Evolutionary conservation across 2,797 vertebrate species (phyloP).

Genomic region (Artibeus jamaicensis): DNA sequence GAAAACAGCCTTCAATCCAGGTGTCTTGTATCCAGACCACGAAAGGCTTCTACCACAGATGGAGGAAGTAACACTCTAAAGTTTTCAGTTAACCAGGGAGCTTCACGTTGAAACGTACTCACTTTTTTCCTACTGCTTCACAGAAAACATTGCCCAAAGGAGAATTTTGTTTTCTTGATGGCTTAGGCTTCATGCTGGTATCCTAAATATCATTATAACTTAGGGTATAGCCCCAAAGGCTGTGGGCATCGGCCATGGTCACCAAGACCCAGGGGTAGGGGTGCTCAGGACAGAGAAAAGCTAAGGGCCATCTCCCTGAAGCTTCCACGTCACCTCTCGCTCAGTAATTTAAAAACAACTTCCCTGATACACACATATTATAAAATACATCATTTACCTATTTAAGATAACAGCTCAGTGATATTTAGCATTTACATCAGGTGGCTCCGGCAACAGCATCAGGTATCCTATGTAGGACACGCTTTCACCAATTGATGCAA

Average conservation of each 20-base stretch:
- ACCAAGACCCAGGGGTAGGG: neutral
- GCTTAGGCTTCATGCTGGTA: neutral
- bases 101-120: neutral
- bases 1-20: neutral
- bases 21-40: neutral
- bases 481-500: neutral
- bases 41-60: neutral
- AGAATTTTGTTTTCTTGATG: neutral
- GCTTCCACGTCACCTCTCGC: neutral
- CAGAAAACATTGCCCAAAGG: neutral
- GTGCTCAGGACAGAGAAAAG: neutral
- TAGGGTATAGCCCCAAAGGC: neutral
- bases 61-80: neutral
- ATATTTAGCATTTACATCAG: neutral
- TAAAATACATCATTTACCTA: neutral
- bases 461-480: neutral
- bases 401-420: neutral
- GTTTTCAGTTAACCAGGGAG: neutral
- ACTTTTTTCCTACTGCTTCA: neutral
- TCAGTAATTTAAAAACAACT: neutral
- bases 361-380: neutral
- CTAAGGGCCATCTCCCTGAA: neutral
- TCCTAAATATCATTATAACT: neutral
- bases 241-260: rapidly evolving
- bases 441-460: neutral